A percentile compares a stretch with the other conserved stretches of the same genome.
Evolutionary conservation across 1,140 invertebrate species (phyloP).

Genomic region (Drosophila watanabei): DNA sequence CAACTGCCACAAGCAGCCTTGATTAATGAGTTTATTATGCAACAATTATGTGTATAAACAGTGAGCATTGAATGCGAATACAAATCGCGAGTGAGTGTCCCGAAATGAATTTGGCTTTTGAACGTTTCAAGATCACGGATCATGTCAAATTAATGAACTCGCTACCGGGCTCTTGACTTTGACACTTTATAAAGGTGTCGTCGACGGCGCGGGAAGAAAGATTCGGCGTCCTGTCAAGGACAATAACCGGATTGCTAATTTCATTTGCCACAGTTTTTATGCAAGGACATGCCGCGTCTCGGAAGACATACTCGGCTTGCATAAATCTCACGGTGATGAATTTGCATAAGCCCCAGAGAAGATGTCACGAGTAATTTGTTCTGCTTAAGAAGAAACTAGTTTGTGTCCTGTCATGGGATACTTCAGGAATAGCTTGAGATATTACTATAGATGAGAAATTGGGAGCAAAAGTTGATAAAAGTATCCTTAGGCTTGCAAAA

Average conservation of each 20-base stretch:
- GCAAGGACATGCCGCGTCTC: constrained; percentile 49
- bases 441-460: not conserved
- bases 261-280: constrained; percentile 73
- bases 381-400: constrained; percentile 67
- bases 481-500: not conserved
- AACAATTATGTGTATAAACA: constrained; percentile 80
- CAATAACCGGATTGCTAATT: constrained; percentile 56
- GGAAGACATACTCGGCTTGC: constrained; percentile 42
- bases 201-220: constrained; percentile 33
- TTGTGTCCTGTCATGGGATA: constrained; percentile 70
- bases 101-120: constrained; percentile 36
- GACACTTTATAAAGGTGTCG: constrained; percentile 83
- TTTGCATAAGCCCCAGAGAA: constrained; percentile 65
- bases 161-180: constrained; percentile 67
- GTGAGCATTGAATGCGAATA: constrained; percentile 41
- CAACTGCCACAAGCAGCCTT: constrained; percentile 35
- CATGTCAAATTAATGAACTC: constrained; percentile 82
- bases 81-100: constrained; percentile 43
- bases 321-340: constrained; percentile 65
- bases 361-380: constrained; percentile 64
- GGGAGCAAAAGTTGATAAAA: not conserved
- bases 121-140: constrained; percentile 66
- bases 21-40: constrained; percentile 81
- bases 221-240: constrained; percentile 44
- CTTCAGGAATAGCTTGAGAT: not conserved